phyloP scores from a whole-genome alignment of 1,140 invertebrate species.

The Saccostrea glomerata region DNA sequence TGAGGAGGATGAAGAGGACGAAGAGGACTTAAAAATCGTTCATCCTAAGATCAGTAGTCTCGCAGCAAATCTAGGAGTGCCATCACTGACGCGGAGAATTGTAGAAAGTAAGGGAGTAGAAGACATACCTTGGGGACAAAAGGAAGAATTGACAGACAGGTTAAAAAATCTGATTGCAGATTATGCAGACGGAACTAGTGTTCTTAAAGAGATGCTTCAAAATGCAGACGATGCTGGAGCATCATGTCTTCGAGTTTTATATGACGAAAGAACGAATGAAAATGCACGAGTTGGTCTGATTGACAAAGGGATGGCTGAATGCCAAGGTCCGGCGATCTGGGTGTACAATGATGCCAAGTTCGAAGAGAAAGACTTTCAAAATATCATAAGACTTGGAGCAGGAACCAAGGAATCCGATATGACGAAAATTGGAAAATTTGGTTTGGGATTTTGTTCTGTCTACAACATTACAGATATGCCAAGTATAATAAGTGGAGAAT shows the following conservation, averaged over 20 bases:
- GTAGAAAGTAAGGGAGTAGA: conserved; percentile 61
- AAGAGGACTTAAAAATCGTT: conserved; percentile 61
- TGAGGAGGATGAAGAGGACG: conserved; percentile 46
- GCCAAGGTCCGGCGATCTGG: conserved; percentile 68
- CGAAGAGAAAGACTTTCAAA: conserved; percentile 66
- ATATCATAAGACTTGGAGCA: conserved; percentile 69
- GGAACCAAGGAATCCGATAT: conserved; percentile 68
- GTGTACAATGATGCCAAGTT: conserved; percentile 69
- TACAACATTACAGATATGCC: conserved; percentile 76
- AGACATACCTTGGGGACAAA: conserved; percentile 65
- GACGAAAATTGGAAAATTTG: conserved; percentile 73
- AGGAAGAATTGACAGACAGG: conserved; percentile 67
- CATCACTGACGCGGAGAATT: conserved; percentile 60
- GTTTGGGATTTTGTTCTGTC: conserved; percentile 73
- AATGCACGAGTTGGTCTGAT: conserved; percentile 64
- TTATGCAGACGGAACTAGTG: conserved; percentile 70
- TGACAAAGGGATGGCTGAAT: conserved; percentile 65
- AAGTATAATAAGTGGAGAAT: conserved; percentile 70
- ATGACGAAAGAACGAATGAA: conserved; percentile 70
- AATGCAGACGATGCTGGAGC: conserved; percentile 80
- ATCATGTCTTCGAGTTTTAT: conserved; percentile 70
- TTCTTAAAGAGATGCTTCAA: conserved; percentile 74
- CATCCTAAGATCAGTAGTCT: conserved; percentile 64
- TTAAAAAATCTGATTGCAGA: conserved; percentile 64
- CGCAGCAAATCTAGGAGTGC: conserved; percentile 66